phyloP scores from a whole-genome alignment of 1,140 invertebrate species.

The Lepidurus couesii region DNA sequence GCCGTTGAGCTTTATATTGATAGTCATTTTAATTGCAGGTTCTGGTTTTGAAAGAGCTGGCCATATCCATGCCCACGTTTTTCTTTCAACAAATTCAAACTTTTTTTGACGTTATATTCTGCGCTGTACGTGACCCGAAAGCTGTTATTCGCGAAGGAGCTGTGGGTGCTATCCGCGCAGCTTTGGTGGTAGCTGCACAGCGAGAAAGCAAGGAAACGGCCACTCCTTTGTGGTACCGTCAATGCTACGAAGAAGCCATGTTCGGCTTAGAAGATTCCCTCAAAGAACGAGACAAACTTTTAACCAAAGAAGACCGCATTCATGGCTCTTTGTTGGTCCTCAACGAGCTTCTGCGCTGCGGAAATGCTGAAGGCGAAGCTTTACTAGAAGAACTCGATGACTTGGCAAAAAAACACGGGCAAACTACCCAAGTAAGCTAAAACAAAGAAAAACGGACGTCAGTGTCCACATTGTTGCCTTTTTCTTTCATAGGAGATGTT shows the following conservation, averaged over 20 bases:
- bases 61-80: constrained; percentile 91
- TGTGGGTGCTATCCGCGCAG: constrained; percentile 84
- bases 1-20: background rate
- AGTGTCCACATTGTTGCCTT: background rate
- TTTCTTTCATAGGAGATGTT: background rate
- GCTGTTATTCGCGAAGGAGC: constrained; percentile 85
- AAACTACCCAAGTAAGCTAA: constrained; percentile 28
- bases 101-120: constrained; percentile 94
- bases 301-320: constrained; percentile 79
- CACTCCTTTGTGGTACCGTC: constrained; percentile 80
- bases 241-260: constrained; percentile 84
- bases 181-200: constrained; percentile 87
- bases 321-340: constrained; percentile 90
- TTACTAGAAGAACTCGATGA: constrained; percentile 62
- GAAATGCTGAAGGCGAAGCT: constrained; percentile 81
- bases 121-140: constrained; percentile 85
- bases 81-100: constrained; percentile 96
- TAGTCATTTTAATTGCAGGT: constrained; percentile 48
- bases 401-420: constrained; percentile 40
- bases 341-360: constrained; percentile 88
- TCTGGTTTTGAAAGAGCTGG: constrained; percentile 84
- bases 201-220: constrained; percentile 87
- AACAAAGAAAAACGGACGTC: background rate
- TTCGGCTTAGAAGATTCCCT: constrained; percentile 67
- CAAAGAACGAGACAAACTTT: constrained; percentile 61